Percentiles rank a stretch among this genome's conserved stretches.
Conservation (phyloP, 2,113 vertebrate species). For the Mobula birostris region DNA sequence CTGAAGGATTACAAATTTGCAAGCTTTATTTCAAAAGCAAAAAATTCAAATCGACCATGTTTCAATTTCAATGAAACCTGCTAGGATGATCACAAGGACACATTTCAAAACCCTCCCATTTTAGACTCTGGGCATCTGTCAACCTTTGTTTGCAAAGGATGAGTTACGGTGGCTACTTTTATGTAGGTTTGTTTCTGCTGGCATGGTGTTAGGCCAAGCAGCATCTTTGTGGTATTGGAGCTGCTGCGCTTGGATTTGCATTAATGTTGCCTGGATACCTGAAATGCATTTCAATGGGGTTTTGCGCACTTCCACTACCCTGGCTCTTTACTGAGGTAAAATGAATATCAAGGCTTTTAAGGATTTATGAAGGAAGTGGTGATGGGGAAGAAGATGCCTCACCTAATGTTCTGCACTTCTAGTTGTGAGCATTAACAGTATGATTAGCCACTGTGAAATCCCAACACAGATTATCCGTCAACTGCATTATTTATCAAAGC, state of each 20-base stretch:
- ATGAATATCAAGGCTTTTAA: not conserved
- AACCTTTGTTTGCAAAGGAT: not conserved
- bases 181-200: not conserved
- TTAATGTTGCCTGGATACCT: not conserved
- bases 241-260: not conserved
- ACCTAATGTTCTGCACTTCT: not conserved
- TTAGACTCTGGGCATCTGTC: not conserved
- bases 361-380: not conserved
- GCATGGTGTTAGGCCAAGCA: not conserved
- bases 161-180: not conserved
- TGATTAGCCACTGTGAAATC: not conserved
- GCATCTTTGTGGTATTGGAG: not conserved
- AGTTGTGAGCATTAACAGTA: not conserved
- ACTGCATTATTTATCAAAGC: not conserved
- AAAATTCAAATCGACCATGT: not conserved
- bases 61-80: not conserved
- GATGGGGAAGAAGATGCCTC: not conserved
- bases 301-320: not conserved
- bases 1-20: not conserved
- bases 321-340: not conserved
- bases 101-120: not conserved
- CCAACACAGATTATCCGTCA: not conserved
- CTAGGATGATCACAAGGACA: not conserved
- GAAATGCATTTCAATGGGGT: not conserved
- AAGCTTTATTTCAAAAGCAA: not conserved